A percentile compares a stretch with the other conserved stretches of the same genome.
Evolutionary conservation across 2,797 vertebrate species (phyloP).

Genomic region (Carcharodon carcharias): DNA sequence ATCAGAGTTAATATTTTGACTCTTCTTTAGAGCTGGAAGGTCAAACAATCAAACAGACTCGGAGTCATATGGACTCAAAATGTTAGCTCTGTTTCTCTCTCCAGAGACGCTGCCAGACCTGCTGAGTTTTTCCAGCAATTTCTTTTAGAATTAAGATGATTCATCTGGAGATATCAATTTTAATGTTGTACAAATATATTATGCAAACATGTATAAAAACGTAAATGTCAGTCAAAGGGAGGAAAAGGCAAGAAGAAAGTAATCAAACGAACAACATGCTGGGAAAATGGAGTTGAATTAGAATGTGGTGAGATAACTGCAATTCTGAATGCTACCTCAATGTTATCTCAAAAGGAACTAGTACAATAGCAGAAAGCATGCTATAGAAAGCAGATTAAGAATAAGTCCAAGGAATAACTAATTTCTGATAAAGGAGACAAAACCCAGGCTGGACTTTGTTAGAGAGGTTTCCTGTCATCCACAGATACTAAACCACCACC

Average conservation of each 20-base stretch:
- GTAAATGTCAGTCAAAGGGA: neutral
- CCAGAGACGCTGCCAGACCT: too few relatives aligned
- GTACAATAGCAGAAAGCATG: neutral
- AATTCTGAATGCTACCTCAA: neutral
- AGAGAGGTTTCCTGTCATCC: neutral
- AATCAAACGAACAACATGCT: neutral
- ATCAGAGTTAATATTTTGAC: too few relatives aligned
- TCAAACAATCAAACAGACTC: too few relatives aligned
- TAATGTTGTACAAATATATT: neutral
- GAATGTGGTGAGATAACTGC: neutral
- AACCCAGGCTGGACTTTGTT: neutral
- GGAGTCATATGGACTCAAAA: too few relatives aligned
- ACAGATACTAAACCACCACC: too few relatives aligned
- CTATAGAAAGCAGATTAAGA: neutral
- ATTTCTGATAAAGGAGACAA: neutral
- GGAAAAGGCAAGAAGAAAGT: neutral
- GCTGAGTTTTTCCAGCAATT: too few relatives aligned
- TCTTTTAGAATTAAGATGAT: neutral
- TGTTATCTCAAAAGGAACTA: neutral
- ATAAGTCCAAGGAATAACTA: neutral
- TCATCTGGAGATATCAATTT: neutral
- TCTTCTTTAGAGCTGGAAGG: too few relatives aligned
- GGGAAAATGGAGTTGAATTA: neutral
- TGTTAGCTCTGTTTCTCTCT: too few relatives aligned
- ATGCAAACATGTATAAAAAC: neutral